phyloP scores from a whole-genome alignment of 2,797 vertebrate species.

The Adelosebastes latens region DNA sequence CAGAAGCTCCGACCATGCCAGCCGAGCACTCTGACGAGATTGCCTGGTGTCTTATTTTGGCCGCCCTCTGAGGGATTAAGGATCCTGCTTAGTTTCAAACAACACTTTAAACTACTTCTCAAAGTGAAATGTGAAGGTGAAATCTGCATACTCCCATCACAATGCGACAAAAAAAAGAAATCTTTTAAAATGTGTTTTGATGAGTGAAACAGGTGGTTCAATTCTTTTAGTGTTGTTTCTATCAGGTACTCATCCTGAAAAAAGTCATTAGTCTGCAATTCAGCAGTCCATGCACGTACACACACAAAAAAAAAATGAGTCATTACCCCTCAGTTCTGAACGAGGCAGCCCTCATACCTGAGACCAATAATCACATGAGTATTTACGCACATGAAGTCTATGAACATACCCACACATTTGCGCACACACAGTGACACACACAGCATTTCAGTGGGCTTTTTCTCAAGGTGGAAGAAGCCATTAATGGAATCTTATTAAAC shows the following conservation, averaged over 20 bases:
- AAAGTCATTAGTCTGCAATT: slow-evolving; percentile 65
- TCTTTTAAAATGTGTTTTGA: neutral
- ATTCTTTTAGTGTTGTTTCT: slow-evolving; percentile 42
- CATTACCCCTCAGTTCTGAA: slow-evolving; percentile 39
- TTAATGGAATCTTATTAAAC: slow-evolving; percentile 76
- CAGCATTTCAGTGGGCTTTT: slow-evolving; percentile 55
- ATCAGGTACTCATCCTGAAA: slow-evolving; percentile 56
- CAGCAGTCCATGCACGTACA: slow-evolving; percentile 10
- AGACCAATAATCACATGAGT: slow-evolving; percentile 40
- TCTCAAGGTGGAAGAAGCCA: slow-evolving; percentile 71
- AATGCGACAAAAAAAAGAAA: neutral
- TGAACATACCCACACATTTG: neutral
- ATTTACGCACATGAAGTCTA: slow-evolving; percentile 7
- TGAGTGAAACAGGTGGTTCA: slow-evolving; percentile 43
- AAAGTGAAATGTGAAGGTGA: slow-evolving; percentile 41
- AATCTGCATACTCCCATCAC: slow-evolving; percentile 2
- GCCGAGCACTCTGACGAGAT: slow-evolving; percentile 59
- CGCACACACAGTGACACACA: slow-evolving; percentile 9
- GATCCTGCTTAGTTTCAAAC: slow-evolving; percentile 52
- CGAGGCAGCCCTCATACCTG: slow-evolving; percentile 24
- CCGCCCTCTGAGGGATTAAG: slow-evolving; percentile 31
- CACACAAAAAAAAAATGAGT: slow-evolving; percentile 24
- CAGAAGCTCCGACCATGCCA: slow-evolving; percentile 49
- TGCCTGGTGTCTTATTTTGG: slow-evolving; percentile 63
- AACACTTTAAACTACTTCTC: slow-evolving; percentile 37